Evolutionary conservation across 2,113 vertebrate species (phyloP), one percentile per base, ranked within the genome.

Genomic region (Thalassoma bifasciatum): DNA sequence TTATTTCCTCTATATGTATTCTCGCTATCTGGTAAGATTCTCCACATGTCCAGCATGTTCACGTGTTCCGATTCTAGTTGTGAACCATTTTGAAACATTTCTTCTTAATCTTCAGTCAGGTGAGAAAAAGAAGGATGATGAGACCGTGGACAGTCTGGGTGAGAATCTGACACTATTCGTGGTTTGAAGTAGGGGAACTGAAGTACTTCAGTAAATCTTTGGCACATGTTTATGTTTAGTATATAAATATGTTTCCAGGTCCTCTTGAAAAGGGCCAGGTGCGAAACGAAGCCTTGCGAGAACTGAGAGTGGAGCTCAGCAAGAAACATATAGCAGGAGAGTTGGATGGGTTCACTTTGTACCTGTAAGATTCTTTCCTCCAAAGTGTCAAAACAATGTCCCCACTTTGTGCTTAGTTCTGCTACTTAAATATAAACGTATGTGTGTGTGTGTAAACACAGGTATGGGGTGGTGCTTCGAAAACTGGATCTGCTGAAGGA

Each of bases 1-100:
- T 26, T 99, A 99, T 87, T 99, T 99, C 82, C 88, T 99, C 36
- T 99, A 97, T 79, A 99, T 99, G 98, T 99, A 99, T 87, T 99
- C 98, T 42, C 96, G 97, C 87, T 99, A 99, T 72, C 92, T 99
- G 96, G 98, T 99, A 91, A 96, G 95, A 44, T 34, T 73, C n/a
- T 74, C 23, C 21, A 26, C 10, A 61, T 14, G 21, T 46, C 17
- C 0, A 13, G 5, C 19, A 10, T 36, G 3, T 14, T 10, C 7
- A 16, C 0, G n/a, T 44, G 2, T 40, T 40, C 12, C 16, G 3
- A 16, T 44, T 4, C 4, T 44, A 1, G 12, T 5, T 2, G 19
- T 6, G 8, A 10, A 2, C 4, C 10, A 14, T 59, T 52, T 74
- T 38, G 0, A 38, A 24, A n/a, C 0, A 74, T 51, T 75, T 53